Evolutionary conservation across 2,797 vertebrate genomes (phyloP), one percentile per base, ranked within the genome.

Genomic region (Xiphorhynchus erythropygius): DNA sequence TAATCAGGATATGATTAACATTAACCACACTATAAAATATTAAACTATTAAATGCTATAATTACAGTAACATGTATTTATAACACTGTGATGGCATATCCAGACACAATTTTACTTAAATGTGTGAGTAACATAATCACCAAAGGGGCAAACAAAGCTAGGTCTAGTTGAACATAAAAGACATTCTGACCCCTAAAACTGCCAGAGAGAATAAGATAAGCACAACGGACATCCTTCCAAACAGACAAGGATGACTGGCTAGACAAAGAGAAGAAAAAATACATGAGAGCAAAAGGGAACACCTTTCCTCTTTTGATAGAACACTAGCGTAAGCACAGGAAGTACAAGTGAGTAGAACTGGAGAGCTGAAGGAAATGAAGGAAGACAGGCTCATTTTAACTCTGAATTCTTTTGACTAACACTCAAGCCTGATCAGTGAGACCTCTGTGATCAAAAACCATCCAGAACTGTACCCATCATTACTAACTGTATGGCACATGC

Each of bases 281-380:
- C 12, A 13, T 9, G 10, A 32, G 11, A 32, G 11, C 35, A n/a
- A 52, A 78, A 49, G 30, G 52, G 8, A 55, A 53, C 1, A 16
- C 16, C 4, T 16, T 33, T 75, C 18, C 4, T 55, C 37, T 60
- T 68, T 37, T 17, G 4, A 14, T 15, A 67, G 9, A 37, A 27
- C 27, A 35, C 7, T 16, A 56, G 8, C 0, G 0, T 18, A 41
- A 64, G 41, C 5, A 30, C 14, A 50, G 35, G 17, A 35, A 50
- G 17, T 14, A n/a, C 5, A 35, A 86, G 30, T 46, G 18, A n/a
- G 28, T 44, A 49, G 44, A 78, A 53, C 2, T n/a, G 23, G 11
- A 78, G 12, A 76, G 33, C 30, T 32, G 33, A 18, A 63, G 41
- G 18, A 93, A 27, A 6, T 10, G 39, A 59, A 68, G 35, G 30